Evolutionary conservation across 2,888 invertebrate genomes (phyloP).

Genomic region (Oasisia sp.): DNA sequence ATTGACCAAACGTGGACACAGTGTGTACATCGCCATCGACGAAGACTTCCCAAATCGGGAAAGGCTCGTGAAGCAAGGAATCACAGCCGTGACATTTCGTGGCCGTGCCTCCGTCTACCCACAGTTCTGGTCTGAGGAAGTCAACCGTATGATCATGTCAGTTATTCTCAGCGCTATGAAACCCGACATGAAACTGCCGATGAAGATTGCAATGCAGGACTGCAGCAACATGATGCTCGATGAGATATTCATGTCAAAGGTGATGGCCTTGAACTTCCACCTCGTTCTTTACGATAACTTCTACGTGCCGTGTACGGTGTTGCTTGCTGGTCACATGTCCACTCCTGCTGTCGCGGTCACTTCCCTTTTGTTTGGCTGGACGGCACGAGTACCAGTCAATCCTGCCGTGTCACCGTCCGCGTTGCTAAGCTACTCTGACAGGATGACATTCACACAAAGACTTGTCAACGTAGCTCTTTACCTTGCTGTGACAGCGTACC

Average conservation of each 20-base stretch:
- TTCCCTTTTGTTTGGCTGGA: neutral
- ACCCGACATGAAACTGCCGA: neutral
- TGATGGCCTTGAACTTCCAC: slow-evolving; percentile 30
- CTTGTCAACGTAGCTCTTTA: neutral
- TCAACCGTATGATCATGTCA: neutral
- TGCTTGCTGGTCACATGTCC: slow-evolving; percentile 34
- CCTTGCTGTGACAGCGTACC: neutral
- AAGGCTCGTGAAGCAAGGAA: neutral
- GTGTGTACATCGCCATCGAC: neutral
- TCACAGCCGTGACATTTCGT: neutral
- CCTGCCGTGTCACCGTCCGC: neutral
- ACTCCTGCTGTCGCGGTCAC: slow-evolving; percentile 35
- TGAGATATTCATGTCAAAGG: slow-evolving; percentile 7
- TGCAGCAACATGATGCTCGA: slow-evolving; percentile 27
- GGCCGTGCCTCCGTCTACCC: neutral
- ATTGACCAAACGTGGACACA: neutral
- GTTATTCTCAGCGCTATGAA: neutral
- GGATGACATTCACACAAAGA: neutral
- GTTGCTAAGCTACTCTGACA: neutral
- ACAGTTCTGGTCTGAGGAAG: neutral
- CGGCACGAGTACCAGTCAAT: neutral
- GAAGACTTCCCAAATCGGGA: neutral
- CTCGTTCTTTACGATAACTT: slow-evolving; percentile 35
- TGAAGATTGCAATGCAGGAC: neutral
- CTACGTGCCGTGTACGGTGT: slow-evolving; percentile 18